Base-by-base conservation (phyloP, 2,797 vertebrate genomes). In the Vipera latastei region DNA sequence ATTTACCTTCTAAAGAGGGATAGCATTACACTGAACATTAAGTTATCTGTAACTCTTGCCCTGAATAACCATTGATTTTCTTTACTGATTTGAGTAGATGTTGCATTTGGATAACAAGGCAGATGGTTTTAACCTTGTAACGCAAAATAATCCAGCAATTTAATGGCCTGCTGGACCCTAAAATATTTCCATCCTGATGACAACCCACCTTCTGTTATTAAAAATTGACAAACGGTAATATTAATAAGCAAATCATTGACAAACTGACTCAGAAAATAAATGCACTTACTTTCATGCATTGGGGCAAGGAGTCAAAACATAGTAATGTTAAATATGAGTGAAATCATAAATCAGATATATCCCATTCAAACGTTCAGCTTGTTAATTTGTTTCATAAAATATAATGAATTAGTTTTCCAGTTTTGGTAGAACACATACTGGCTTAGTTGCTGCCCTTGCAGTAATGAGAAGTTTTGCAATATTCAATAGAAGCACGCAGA, bases 321-420 rank as follows among this genome's bases (percentile, higher is more conserved):
- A 94, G 20, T 86, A 91, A 91, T 63, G 28, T 78, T 22, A 93
- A 90, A 92, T 95, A 93, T 93, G 18, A 28, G 2, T 59, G 95
- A 83, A 93, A 38, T 88, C 57, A 89, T 55, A 83, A 83, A 92
- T 92, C 83, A 93, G 4, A 4, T 32, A 57, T 90, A 56, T 26
- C 89, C 94, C 86, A 60, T 93, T 53, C 16, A n/a, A 95, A 92
- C 92, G n/a, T 86, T 2, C 89, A 96, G 93, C 4, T 59, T 88
- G 89, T 28, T 89, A 89, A 87, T 94, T 94, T 95, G 2, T 6
- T 95, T 93, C 93, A 88, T 88, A 95, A 90, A 51, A 93, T 59
- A 3, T 51, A 94, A 93, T 86, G n/a, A 93, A 56, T 96, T 73
- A 60, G 22, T 28, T 96, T 60, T 97, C 93, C n/a, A 85, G 9